These are phyloP conservation scores for Syritta pipiens DNA, from an alignment of 2,888 invertebrate species.

Conservation along the genomic window DNA sequence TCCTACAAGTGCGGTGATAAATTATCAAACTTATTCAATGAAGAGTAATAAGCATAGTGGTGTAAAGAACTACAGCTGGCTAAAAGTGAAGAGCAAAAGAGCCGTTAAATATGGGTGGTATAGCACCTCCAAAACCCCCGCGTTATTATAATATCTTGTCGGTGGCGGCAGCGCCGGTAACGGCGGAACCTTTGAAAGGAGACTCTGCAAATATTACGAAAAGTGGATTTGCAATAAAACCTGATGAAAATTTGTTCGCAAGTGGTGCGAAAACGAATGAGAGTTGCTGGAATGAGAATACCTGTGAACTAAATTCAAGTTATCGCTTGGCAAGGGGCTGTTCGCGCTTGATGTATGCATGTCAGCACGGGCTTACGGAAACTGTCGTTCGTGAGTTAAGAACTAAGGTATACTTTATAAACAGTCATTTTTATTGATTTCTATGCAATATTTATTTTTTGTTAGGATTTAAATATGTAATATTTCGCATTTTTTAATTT, in stretches of 20 bases:
- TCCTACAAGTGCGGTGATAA: conserved; percentile 50
- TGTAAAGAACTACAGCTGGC: conserved; percentile 51
- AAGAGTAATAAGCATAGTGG: conserved; percentile 59
- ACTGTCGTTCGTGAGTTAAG: conserved; percentile 87
- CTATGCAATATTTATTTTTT: conserved; percentile 1
- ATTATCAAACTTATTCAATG: conserved; percentile 65
- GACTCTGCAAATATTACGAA: conserved; percentile 37
- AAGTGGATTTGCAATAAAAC: conserved; percentile 54
- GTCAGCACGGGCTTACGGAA: conserved; percentile 91
- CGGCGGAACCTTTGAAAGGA: conserved; percentile 26
- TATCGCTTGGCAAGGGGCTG: conserved; percentile 84
- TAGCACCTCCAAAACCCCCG: conserved; percentile 64
- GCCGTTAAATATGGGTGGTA: conserved; percentile 53
- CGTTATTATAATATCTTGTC: conserved; percentile 61
- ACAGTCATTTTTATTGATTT: conserved; percentile 10
- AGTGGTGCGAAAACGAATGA: conserved; percentile 47
- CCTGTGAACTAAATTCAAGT: conserved; percentile 65
- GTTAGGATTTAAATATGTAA: too few relatives aligned
- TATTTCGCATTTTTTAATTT: too few relatives aligned
- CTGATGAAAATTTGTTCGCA: conserved; percentile 46
- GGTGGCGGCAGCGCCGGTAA: conserved; percentile 15
- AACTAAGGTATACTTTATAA: conserved; percentile 83
- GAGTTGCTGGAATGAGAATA: conserved; percentile 37
- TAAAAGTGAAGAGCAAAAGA: conserved; percentile 46
- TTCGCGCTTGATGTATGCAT: conserved; percentile 94